phyloP scores from a whole-genome alignment of 1,140 invertebrate species.

The Euborellia annulipes region DNA sequence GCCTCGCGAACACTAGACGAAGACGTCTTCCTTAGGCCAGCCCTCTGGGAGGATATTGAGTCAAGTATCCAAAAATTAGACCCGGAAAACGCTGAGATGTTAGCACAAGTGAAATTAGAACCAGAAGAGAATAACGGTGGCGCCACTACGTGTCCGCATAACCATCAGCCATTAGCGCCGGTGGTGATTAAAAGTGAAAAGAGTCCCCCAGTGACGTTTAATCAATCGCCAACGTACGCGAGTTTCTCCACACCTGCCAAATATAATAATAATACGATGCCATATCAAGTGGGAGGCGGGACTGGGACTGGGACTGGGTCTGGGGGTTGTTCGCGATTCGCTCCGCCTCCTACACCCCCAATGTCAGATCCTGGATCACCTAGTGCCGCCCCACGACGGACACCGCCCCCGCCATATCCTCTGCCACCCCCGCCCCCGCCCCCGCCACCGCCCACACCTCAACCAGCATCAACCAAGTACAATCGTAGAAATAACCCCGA shows the following conservation, averaged over 20 bases:
- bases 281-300: conserved; percentile 18
- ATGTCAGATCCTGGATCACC: conserved; percentile 69
- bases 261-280: conserved; percentile 24
- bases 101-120: conserved; percentile 61
- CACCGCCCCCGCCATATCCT: conserved; percentile 43
- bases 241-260: conserved; percentile 9
- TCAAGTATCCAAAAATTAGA: conserved; percentile 76
- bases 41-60: conserved; percentile 76
- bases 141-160: conserved; percentile 20
- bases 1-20: conserved; percentile 33
- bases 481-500: conserved; percentile 93
- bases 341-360: conserved; percentile 63
- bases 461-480: conserved; percentile 42
- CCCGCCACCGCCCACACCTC: conserved; percentile 23
- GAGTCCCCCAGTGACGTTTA: neutral
- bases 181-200: neutral
- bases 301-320: conserved; percentile 23
- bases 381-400: conserved; percentile 29
- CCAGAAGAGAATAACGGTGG: conserved; percentile 42
- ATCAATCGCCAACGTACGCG: neutral
- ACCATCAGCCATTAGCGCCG: neutral
- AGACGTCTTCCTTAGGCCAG: conserved; percentile 65
- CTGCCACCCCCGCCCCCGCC: conserved; percentile 30
- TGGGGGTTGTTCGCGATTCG: conserved; percentile 35
- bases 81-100: conserved; percentile 74